Evolutionary conservation across 2,113 vertebrate genomes (phyloP), one percentile per base, ranked within the genome.

Genomic region (Anguilla japonica): DNA sequence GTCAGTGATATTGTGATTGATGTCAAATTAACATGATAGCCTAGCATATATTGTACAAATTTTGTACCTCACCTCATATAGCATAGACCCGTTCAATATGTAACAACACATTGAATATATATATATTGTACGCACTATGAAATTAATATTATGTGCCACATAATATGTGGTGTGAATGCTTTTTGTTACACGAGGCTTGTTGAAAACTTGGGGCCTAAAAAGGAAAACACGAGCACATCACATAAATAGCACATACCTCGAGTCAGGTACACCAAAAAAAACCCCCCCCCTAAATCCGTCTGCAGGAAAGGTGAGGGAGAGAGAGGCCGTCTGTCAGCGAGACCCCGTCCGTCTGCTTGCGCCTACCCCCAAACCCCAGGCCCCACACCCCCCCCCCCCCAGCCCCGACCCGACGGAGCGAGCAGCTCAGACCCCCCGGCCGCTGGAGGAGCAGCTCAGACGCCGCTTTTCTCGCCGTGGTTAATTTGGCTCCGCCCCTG

Each of bases 391-490:
- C 34, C 71, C n/a, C 0, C 6, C 34, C 71, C 13, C 26, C 71
- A n/a, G n/a, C n/a, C n/a, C 34, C n/a, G 34, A 1, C 71, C 71
- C 11, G 71, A 34, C 71, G 71, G 71, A 34, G 71, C n/a, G 71
- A 75, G n/a, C 63, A 71, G 63, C 71, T 75, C 71, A 34, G 71
- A 75, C 26, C n/a, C n/a, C n/a, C n/a, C n/a, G n/a, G n/a, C n/a
- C n/a, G n/a, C n/a, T 75, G 71, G 71, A 34, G 71, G 71, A 75
- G n/a, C 63, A 71, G 63, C 71, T 75, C 71, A 34, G 71, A 75
- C 26, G 5, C 11, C 9, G 20, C 71, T 22, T n/a, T n/a, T 46
- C 43, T 8, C 50, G n/a, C 71, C 13, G 71, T 75, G 34, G 29
- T 34, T 75, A 75, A 75, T 75, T 75, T 75, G 29, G 26, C n/a